Evolutionary conservation across 2,113 vertebrate genomes (phyloP).

Genomic region (Sinosuthora webbiana): DNA sequence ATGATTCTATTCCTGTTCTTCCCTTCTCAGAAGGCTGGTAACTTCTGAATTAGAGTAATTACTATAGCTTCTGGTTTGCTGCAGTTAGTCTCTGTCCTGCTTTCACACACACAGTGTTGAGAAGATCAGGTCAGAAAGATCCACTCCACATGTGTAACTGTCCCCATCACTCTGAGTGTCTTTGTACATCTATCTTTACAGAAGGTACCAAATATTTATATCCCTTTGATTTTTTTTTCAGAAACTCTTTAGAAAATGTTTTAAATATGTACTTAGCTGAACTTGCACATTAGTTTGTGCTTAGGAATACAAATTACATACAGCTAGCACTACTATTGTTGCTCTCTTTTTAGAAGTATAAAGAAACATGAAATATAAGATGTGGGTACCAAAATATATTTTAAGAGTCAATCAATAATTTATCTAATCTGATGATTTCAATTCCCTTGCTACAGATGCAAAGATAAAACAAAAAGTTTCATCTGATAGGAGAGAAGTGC

Average conservation of each 20-base stretch:
- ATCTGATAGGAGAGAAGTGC: background rate
- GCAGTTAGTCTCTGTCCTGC: constrained; percentile 53
- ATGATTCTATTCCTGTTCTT: constrained; percentile 14
- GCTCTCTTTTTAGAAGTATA: background rate
- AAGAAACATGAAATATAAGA: background rate
- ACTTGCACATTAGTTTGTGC: background rate
- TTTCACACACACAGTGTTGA: background rate
- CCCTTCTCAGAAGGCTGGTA: constrained; percentile 44
- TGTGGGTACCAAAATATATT: background rate
- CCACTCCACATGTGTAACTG: background rate
- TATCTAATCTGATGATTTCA: background rate
- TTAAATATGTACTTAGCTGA: background rate
- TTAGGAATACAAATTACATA: background rate
- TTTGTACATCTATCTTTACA: background rate
- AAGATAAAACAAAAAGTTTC: background rate
- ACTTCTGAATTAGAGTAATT: constrained; percentile 53
- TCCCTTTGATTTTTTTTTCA: background rate
- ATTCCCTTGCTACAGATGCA: background rate
- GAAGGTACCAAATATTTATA: background rate
- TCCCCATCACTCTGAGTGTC: background rate
- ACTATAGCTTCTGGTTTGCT: constrained; percentile 36
- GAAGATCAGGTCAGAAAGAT: constrained; percentile 11
- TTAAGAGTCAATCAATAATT: background rate
- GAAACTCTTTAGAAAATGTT: background rate
- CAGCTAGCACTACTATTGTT: background rate